Conservation (phyloP, 1,140 invertebrate genomes). For the Polypedilum vanderplanki region DNA sequence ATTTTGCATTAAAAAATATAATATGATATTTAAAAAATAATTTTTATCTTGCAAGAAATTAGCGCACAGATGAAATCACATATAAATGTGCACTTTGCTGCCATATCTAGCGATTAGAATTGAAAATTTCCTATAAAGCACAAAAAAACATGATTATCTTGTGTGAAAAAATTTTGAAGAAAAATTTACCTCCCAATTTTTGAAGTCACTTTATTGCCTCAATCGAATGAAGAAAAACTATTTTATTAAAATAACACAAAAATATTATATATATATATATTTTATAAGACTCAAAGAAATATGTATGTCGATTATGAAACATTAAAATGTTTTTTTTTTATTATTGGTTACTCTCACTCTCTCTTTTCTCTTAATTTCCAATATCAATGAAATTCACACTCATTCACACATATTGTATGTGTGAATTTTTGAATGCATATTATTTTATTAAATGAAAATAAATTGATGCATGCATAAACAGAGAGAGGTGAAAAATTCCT, state of each 20-base stretch:
- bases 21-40: background rate
- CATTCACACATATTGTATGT: no score
- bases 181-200: background rate
- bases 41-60: background rate
- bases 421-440: no score
- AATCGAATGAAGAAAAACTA: background rate
- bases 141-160: background rate
- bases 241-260: background rate
- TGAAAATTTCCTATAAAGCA: background rate
- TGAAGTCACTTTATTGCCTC: conserved; percentile 11
- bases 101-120: no score
- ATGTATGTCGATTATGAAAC: no score
- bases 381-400: no score
- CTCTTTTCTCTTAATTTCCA: no score
- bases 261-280: background rate
- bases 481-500: no score
- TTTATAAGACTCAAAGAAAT: no score
- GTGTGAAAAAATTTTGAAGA: background rate
- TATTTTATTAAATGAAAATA: no score
- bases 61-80: background rate
- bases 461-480: no score
- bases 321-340: no score
- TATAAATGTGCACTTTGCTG: background rate
- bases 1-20: background rate
- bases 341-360: no score